Percentiles rank a stretch among this genome's conserved stretches.
Evolutionary conservation across 2,888 invertebrate species (phyloP).

Genomic region (Drosophila peninsularis): DNA sequence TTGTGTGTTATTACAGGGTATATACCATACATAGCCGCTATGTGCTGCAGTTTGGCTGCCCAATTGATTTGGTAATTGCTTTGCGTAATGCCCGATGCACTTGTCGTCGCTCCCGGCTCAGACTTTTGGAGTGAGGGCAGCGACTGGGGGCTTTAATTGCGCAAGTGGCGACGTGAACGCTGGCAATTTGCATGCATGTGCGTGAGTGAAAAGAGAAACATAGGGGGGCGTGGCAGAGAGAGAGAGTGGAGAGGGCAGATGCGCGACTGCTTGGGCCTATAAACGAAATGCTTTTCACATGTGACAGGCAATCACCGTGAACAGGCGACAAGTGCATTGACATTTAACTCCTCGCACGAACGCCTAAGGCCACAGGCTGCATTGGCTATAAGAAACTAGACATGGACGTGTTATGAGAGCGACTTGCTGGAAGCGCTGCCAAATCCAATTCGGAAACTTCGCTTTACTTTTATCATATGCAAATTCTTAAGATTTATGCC

Average conservation of each 20-base stretch:
- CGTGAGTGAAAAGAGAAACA: constrained; percentile 39
- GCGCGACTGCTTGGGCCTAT: constrained; percentile 30
- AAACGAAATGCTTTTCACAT: constrained; percentile 55
- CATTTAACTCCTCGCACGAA: constrained; percentile 27
- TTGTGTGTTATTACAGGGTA: constrained; percentile 28
- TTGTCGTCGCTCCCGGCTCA: constrained; percentile 41
- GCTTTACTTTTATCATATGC: constrained; percentile 23
- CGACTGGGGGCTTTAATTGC: constrained; percentile 39
- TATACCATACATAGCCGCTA: constrained; percentile 10
- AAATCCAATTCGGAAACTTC: constrained; percentile 15
- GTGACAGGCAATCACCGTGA: constrained; percentile 36
- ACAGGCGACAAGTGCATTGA: constrained; percentile 71
- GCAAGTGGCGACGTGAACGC: constrained; percentile 9
- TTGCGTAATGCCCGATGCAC: constrained; percentile 59
- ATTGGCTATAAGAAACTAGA: constrained; percentile 36
- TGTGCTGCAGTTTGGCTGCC: constrained; percentile 25
- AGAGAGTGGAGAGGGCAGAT: constrained; percentile 22
- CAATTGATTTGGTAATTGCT: constrained; percentile 64
- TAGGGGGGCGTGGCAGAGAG: constrained; percentile 1
- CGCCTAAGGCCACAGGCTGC: constrained; percentile 31
- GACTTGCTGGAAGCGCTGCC: not conserved
- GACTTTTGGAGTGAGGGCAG: constrained; percentile 9
- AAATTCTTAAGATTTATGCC: constrained; percentile 35
- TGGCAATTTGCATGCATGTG: constrained; percentile 64
- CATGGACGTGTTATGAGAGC: not conserved